Evolutionary conservation across 2,113 vertebrate genomes (phyloP), one percentile per base, ranked within the genome.

Genomic region (Ciconia stormi): DNA sequence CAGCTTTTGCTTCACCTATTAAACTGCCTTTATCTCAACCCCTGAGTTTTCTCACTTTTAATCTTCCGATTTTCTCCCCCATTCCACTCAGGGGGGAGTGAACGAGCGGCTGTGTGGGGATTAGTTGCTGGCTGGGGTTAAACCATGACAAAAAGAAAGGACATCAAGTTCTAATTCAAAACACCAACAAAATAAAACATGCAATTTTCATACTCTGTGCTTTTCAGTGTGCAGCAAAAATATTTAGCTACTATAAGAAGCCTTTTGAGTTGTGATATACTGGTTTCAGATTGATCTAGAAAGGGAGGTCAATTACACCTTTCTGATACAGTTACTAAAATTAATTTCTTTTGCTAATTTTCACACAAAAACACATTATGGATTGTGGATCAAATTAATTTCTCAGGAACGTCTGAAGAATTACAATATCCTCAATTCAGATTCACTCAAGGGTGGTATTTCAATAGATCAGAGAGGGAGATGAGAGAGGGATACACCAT

Each of bases 111-210:
- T 38, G 38, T 38, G 38, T 38, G 38, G 38, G 38, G 38, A 38
- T 38, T 38, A 38, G 38, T 38, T 38, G 38, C 38, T 38, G 38
- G 38, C 38, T 38, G 38, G 38, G 38, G 8, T 38, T 38, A 38
- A 38, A 38, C 9, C 38, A 38, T 38, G 38, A 38, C 38, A 38
- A 38, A 38, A 98, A 97, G 95, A 96, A 97, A 98, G 95, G 94
- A 90, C 95, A 96, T 96, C 96, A 96, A 82, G 66, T 95, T 94
- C 96, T 96, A 94, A 96, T 97, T 98, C 97, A 97, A 97, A 98
- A 96, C 94, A 97, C 55, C 82, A 97, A 82, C 47, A 93, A 97
- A 96, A 97, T 70, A 96, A 97, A 97, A 86, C 65, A 88, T 87
- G 66, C 73, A 93, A 94, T 97, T 95, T 93, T 97, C 90, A 95